Evolutionary conservation across 1,140 invertebrate genomes (phyloP).

Genomic region (Lepidurus apus): DNA sequence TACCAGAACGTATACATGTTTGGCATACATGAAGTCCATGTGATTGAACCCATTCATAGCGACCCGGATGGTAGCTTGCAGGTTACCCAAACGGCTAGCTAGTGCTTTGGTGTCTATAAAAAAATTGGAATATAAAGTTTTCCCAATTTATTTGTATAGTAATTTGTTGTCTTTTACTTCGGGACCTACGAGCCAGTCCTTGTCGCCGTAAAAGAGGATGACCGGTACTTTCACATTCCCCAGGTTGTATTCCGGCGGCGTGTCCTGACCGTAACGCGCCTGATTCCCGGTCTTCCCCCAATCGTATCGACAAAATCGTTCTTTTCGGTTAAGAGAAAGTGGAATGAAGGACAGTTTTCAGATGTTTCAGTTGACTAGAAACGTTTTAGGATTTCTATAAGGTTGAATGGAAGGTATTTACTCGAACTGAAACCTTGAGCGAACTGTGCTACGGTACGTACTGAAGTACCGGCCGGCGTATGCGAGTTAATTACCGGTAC

Average conservation of each 20-base stretch:
- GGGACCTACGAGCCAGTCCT: constrained; percentile 48
- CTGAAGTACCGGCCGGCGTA: constrained; percentile 41
- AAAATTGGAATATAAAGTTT: not conserved
- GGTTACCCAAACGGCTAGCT: constrained; percentile 46
- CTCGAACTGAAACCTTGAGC: not conserved
- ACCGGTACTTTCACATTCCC: constrained; percentile 44
- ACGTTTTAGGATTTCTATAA: not conserved
- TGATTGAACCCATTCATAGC: constrained; percentile 42
- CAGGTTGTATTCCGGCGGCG: constrained; percentile 45
- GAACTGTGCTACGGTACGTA: constrained; percentile 43
- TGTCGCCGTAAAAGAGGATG: constrained; percentile 45
- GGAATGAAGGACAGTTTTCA: not conserved
- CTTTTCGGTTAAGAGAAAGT: not conserved
- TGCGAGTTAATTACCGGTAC: constrained; percentile 42
- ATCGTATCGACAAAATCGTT: constrained; percentile 25
- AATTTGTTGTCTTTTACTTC: constrained; percentile 37
- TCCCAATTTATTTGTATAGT: not conserved
- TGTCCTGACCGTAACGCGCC: constrained; percentile 40
- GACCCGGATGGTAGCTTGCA: constrained; percentile 43
- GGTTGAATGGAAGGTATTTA: not conserved
- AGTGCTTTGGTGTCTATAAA: constrained; percentile 55
- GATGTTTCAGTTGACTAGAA: not conserved
- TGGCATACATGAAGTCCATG: constrained; percentile 44
- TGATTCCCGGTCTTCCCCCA: constrained; percentile 34
- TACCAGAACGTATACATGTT: constrained; percentile 37